Percentiles rank a stretch among this genome's conserved stretches.
These are phyloP conservation scores for Halictus ligatus DNA, from an alignment of 2,888 invertebrate species.

Conservation along the genomic window DNA sequence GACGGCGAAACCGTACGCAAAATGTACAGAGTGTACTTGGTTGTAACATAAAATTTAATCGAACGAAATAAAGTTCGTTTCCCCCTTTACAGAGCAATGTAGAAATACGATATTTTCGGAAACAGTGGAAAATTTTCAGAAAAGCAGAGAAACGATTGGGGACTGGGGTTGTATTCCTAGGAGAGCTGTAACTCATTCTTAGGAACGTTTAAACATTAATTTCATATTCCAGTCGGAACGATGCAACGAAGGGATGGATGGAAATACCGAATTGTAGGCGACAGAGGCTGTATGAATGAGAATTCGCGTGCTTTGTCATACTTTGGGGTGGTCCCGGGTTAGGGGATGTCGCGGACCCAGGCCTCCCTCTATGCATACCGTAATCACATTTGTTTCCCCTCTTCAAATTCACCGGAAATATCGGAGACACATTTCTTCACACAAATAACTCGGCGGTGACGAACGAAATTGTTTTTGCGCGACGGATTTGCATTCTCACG, in stretches of 20 bases:
- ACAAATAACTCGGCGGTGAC: neutral
- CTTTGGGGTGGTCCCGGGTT: neutral
- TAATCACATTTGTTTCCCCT: slow-evolving; percentile 14
- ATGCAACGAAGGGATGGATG: neutral
- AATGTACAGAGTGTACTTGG: neutral
- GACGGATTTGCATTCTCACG: neutral
- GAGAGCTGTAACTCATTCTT: neutral
- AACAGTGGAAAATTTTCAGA: neutral
- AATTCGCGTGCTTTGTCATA: slow-evolving; percentile 1
- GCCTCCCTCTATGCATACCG: neutral
- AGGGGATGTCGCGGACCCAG: neutral
- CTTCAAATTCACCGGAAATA: neutral
- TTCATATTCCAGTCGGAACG: neutral
- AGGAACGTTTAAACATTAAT: neutral
- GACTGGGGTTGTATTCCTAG: neutral
- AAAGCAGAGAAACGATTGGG: neutral
- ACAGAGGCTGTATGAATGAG: neutral
- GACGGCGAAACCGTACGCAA: too few species aligned
- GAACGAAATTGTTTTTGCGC: neutral
- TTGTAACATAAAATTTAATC: neutral
- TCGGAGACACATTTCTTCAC: slow-evolving; percentile 12
- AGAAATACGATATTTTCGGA: neutral
- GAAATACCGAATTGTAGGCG: slow-evolving; percentile 4
- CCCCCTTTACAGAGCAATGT: neutral
- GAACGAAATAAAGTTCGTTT: neutral